Evolutionary conservation across 1,140 invertebrate species (phyloP).

Genomic region (Dendrolimus kikuchii): DNA sequence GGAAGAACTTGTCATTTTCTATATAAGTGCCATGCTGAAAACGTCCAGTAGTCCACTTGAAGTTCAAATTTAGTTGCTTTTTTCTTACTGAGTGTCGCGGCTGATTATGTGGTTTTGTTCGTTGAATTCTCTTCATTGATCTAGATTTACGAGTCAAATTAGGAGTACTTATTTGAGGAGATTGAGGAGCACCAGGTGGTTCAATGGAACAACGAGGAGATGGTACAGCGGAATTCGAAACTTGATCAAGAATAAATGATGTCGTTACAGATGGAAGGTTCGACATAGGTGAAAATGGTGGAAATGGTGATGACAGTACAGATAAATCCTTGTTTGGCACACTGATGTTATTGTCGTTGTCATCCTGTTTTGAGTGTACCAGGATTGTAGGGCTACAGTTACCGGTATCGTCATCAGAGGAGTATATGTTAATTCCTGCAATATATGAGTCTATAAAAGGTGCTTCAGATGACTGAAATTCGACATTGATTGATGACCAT

Average conservation of each 20-base stretch:
- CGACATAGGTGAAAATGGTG: slow-evolving; percentile 7
- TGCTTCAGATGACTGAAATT: slow-evolving; percentile 6
- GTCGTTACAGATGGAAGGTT: slow-evolving; percentile 6
- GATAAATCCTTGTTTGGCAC: slow-evolving; percentile 4
- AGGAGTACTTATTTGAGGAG: slow-evolving; percentile 5
- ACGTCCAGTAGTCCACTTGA: slow-evolving; percentile 6
- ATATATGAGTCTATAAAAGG: slow-evolving; percentile 3
- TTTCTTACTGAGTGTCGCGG: slow-evolving; percentile 2
- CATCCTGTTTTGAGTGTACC: slow-evolving; percentile 3
- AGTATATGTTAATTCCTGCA: slow-evolving; percentile 4
- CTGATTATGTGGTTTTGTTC: slow-evolving; percentile 6
- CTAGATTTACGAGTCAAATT: slow-evolving; percentile 4
- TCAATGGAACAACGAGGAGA: slow-evolving; percentile 6
- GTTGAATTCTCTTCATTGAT: slow-evolving; percentile 5
- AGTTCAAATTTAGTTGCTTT: slow-evolving; percentile 6
- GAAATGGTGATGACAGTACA: not conserved
- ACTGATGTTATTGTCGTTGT: slow-evolving; percentile 6
- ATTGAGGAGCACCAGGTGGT: not conserved
- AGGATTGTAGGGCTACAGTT: slow-evolving; percentile 4
- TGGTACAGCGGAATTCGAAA: slow-evolving; percentile 1
- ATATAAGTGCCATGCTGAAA: slow-evolving; percentile 6
- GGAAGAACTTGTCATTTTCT: slow-evolving; percentile 4
- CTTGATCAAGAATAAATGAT: slow-evolving; percentile 9
- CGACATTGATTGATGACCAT: slow-evolving; percentile 1
- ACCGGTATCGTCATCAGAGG: slow-evolving; percentile 7